A percentile compares a stretch with the other conserved stretches of the same genome.
These are phyloP conservation scores for Barnardius zonarius DNA, from an alignment of 2,113 vertebrate genomes.

Conservation along the genomic window DNA sequence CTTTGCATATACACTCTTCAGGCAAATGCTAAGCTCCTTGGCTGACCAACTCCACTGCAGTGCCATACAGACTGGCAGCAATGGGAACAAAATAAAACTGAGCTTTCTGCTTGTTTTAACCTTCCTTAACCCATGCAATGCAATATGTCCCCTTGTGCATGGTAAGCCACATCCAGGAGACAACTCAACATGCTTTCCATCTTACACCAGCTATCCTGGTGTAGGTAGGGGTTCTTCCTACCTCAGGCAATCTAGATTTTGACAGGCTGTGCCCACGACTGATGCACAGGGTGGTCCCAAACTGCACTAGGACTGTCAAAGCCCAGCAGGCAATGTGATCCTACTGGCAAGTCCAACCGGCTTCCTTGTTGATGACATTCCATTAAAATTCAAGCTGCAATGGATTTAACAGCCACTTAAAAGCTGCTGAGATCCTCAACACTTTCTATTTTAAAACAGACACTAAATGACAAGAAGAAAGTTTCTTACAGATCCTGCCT, in stretches of 20 bases:
- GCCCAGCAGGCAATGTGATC: fast-evolving
- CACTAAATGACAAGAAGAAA: background rate
- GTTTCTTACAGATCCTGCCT: background rate
- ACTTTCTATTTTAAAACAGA: background rate
- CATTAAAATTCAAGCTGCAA: background rate
- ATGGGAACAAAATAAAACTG: fast-evolving
- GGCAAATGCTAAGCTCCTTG: fast-evolving
- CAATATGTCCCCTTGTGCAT: fast-evolving
- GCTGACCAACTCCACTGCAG: background rate
- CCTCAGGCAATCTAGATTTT: background rate
- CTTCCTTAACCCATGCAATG: background rate
- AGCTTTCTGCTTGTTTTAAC: background rate
- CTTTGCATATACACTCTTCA: background rate
- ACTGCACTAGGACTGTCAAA: background rate
- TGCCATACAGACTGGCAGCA: background rate
- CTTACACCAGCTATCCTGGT: background rate
- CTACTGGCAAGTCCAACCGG: background rate
- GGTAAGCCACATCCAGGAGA: background rate
- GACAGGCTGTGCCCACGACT: background rate
- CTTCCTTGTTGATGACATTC: fast-evolving
- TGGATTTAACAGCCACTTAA: background rate
- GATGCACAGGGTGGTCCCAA: background rate
- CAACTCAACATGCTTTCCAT: background rate
- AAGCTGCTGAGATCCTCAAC: background rate
- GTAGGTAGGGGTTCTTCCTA: background rate